Percentiles rank a stretch among this genome's conserved stretches.
Evolutionary conservation across 2,888 invertebrate species (phyloP).

Genomic region (Urechis unicinctus): DNA sequence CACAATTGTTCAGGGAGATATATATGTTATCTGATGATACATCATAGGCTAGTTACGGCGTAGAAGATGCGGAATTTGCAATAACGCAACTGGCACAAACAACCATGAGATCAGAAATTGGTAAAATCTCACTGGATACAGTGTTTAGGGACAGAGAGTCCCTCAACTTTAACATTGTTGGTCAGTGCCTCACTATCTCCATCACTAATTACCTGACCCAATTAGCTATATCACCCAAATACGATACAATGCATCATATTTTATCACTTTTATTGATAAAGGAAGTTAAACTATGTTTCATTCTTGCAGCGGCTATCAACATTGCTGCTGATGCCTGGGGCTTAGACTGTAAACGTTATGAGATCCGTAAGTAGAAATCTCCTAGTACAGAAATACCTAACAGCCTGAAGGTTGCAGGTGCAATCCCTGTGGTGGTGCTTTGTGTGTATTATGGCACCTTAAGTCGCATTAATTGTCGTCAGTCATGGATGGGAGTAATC

Average conservation of each 20-base stretch:
- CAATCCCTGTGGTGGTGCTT: not conserved
- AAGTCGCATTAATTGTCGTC: too few relatives aligned
- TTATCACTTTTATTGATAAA: not conserved
- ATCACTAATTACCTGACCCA: too few relatives aligned
- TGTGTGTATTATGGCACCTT: not conserved
- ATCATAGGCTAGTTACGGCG: constrained; percentile 80
- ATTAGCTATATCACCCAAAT: not conserved
- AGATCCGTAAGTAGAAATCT: constrained; percentile 64
- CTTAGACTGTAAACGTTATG: constrained; percentile 88
- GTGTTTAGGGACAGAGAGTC: constrained; percentile 94
- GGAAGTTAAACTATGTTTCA: not conserved
- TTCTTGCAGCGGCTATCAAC: constrained; percentile 73
- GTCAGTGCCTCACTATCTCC: constrained; percentile 37
- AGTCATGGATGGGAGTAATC: too few relatives aligned
- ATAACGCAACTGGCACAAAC: constrained; percentile 98
- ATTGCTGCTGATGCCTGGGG: constrained; percentile 99
- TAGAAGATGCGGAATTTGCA: constrained; percentile 98
- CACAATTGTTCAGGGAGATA: not conserved
- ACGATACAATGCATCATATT: not conserved
- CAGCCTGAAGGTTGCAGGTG: too few relatives aligned
- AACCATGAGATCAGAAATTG: constrained; percentile 97
- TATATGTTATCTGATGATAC: not conserved
- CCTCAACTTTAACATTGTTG: constrained; percentile 86
- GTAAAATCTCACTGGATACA: constrained; percentile 93
- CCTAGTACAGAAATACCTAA: too few relatives aligned